Base-by-base conservation (phyloP, 2,888 invertebrate genomes). In the Eurois occulta region DNA sequence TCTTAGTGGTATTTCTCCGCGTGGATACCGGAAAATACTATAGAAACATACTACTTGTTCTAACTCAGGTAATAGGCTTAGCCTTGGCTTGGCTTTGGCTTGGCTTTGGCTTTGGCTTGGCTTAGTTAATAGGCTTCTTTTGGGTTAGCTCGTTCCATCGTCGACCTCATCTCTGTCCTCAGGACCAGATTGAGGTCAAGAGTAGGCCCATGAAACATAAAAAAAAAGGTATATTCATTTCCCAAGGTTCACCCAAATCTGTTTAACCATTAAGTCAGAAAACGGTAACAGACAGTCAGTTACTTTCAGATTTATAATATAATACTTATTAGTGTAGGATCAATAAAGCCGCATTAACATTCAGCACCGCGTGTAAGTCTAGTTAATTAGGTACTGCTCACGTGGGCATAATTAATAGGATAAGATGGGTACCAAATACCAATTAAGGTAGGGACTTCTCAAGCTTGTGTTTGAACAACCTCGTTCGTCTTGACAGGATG, bases 311-410 rank as follows among this genome's bases (percentile, higher is more conserved):
- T n/a, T 11, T 55, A 11, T 55, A 55, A 55, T 52, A n/a, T 46
- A 18, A 48, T 24, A n/a, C n/a, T n/a, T n/a, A 52, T 52, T 10
- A 52, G 2, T 52, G 2, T 52, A 4, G 11, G 24, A 38, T 58
- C 11, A 41, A 41, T 21, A 24, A 58, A 41, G 28, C 21, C 41
- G 60, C 28, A 71, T 58, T 18, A 35, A 65, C 65, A 48, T 72
- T 21, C 66, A 72, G 28, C 3, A 35, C 13, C 21, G n/a, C 43
- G 38, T 32, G 32, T 43, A 58, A 13, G 8, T 69, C 55, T 35
- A 58, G 43, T 55, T 46, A 64, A 69, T 68, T 32, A 68, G 68
- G 10, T n/a, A 43, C 38, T 55, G 28, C 38, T 35, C 35, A 60
- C 38, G 21, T n/a, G 7, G 28, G 24, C 60, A 16, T 72, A 75